phyloP scores from a whole-genome alignment of 2,888 invertebrate genomes.

The Pristionchus entomophagus region DNA sequence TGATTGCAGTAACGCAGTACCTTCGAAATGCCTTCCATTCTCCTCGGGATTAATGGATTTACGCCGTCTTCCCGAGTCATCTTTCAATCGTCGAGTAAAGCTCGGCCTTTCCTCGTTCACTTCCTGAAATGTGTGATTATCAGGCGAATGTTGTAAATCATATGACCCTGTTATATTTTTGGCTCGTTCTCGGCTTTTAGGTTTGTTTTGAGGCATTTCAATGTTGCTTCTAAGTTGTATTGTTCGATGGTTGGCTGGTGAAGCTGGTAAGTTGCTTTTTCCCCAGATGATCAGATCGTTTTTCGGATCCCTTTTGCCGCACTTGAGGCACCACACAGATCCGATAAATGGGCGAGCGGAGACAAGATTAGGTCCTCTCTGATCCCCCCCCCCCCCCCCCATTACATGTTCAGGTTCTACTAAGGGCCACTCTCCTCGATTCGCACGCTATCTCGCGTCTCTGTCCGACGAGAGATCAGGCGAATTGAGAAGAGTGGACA shows the following conservation, averaged over 20 bases:
- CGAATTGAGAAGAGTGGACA: too few relatives aligned
- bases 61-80: conserved; percentile 41
- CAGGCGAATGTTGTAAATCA: too few relatives aligned
- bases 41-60: conserved; percentile 67
- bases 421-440: neutral
- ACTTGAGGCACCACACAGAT: too few relatives aligned
- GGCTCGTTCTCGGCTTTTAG: neutral
- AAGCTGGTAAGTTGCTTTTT: too few relatives aligned
- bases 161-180: neutral
- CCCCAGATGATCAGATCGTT: too few relatives aligned
- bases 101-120: neutral
- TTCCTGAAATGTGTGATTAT: conserved; percentile 37
- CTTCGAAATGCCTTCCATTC: conserved; percentile 71
- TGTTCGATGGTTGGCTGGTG: too few relatives aligned
- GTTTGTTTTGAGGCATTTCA: neutral
- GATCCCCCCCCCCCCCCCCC: too few relatives aligned
- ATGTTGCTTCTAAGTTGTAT: neutral
- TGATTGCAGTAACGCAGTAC: too few relatives aligned
- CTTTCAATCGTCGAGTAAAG: conserved; percentile 53
- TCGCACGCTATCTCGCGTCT: too few relatives aligned
- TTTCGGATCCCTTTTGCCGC: too few relatives aligned
- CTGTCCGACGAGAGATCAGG: too few relatives aligned
- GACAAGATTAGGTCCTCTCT: neutral
- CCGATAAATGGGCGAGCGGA: too few relatives aligned
- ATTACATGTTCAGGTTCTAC: neutral